Conservation (phyloP, 2,888 invertebrate genomes). For the Melieria omissa region DNA sequence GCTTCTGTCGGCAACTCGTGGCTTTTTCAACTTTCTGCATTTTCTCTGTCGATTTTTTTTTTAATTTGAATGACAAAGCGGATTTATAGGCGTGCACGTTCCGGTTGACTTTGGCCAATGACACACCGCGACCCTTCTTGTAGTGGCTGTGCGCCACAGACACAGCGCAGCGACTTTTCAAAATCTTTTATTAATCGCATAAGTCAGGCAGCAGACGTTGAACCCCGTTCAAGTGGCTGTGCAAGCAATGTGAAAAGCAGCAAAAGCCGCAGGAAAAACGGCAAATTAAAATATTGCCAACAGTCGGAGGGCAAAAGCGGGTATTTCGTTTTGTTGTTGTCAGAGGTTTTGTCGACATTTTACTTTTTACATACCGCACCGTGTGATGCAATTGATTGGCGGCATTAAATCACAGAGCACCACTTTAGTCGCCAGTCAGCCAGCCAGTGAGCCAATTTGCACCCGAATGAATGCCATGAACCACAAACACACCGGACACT, state of each 20-base stretch:
- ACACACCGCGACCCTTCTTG: background rate
- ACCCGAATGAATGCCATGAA: too few species aligned
- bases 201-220: conserved; percentile 21
- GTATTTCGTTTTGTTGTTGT: too few species aligned
- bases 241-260: conserved; percentile 1
- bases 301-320: too few species aligned
- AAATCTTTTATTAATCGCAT: conserved; percentile 28
- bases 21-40: background rate
- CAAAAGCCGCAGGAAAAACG: too few species aligned
- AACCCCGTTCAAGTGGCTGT: background rate
- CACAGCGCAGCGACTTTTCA: conserved; percentile 2
- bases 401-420: too few species aligned
- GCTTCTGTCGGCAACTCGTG: background rate
- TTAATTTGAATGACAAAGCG: conserved; percentile 44
- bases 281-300: too few species aligned
- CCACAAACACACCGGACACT: too few species aligned
- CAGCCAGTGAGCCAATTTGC: too few species aligned
- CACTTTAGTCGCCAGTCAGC: too few species aligned
- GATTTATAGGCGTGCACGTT: conserved; percentile 39
- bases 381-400: too few species aligned
- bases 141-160: background rate
- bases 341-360: too few species aligned
- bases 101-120: conserved; percentile 21
- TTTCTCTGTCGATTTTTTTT: conserved; percentile 26
- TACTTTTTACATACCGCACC: too few species aligned